phyloP scores from a whole-genome alignment of 2,888 invertebrate species.

The Leptogaster cylindrica region DNA sequence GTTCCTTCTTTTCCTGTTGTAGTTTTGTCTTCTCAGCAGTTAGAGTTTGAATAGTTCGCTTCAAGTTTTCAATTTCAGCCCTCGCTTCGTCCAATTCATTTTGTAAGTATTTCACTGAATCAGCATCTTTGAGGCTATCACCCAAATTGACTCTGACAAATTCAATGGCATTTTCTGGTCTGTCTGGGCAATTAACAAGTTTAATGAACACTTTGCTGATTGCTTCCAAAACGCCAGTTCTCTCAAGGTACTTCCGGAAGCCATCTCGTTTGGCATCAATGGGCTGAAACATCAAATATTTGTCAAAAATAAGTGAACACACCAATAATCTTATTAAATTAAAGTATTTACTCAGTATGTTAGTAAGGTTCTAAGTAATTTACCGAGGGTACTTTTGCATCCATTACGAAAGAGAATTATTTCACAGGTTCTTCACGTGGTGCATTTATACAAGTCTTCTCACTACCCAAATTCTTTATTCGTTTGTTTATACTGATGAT shows the following conservation, averaged over 20 bases:
- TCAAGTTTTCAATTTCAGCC: constrained; percentile 51
- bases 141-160: constrained; percentile 58
- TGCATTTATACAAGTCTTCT: too few species aligned
- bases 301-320: too few species aligned
- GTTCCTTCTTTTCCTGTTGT: too few species aligned
- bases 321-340: too few species aligned
- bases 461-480: too few species aligned
- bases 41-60: constrained; percentile 23
- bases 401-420: too few species aligned
- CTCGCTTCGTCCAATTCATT: constrained; percentile 55
- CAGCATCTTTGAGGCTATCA: constrained; percentile 54
- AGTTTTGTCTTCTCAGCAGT: background rate
- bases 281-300: constrained; percentile 52
- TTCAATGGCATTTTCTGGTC: constrained; percentile 59
- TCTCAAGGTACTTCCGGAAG: constrained; percentile 60
- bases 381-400: too few species aligned
- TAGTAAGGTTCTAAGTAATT: too few species aligned
- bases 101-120: constrained; percentile 55
- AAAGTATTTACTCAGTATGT: too few species aligned
- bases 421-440: too few species aligned
- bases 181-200: constrained; percentile 53
- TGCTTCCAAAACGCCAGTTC: constrained; percentile 59
- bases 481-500: too few species aligned
- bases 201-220: constrained; percentile 59
- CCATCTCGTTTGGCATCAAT: constrained; percentile 61